A percentile compares a stretch with the other conserved stretches of the same genome.
phyloP scores from a whole-genome alignment of 2,888 invertebrate genomes.

The Ferrisia virgata region DNA sequence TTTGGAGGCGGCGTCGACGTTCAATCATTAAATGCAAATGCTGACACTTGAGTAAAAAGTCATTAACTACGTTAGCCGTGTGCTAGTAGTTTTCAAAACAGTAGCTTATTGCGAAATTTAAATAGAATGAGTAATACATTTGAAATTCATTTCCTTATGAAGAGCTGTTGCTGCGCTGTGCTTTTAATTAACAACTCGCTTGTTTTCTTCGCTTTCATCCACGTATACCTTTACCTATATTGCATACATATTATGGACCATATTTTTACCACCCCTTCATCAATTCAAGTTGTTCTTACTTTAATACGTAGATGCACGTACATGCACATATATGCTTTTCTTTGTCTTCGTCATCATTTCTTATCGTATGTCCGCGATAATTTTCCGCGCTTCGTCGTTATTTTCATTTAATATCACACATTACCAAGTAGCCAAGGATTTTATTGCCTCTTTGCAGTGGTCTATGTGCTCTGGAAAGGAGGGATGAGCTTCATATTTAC shows the following conservation, averaged over 20 bases:
- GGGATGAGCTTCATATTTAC: no score
- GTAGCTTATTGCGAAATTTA: conserved; percentile 44
- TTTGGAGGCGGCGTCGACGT: conserved; percentile 2
- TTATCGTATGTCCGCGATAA: background rate
- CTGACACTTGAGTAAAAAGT: conserved; percentile 44
- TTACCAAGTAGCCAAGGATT: background rate
- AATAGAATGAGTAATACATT: conserved; percentile 41
- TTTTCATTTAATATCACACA: background rate
- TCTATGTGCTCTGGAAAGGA: no score
- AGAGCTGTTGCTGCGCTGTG: conserved; percentile 37
- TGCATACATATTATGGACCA: background rate
- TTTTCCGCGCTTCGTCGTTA: background rate
- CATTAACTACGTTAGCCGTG: conserved; percentile 16
- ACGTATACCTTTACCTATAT: background rate
- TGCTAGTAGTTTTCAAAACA: conserved; percentile 36
- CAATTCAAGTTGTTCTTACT: background rate
- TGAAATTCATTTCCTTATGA: conserved; percentile 43
- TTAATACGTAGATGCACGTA: no score
- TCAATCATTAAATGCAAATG: conserved; percentile 46
- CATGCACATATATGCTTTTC: no score
- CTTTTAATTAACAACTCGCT: conserved; percentile 42
- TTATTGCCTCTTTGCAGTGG: background rate
- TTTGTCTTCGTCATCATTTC: background rate
- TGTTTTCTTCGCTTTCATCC: background rate
- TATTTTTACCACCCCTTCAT: background rate